Evolutionary conservation across 2,113 vertebrate species (phyloP), one percentile per base, ranked within the genome.

Genomic region (Marcusenius ussheri): DNA sequence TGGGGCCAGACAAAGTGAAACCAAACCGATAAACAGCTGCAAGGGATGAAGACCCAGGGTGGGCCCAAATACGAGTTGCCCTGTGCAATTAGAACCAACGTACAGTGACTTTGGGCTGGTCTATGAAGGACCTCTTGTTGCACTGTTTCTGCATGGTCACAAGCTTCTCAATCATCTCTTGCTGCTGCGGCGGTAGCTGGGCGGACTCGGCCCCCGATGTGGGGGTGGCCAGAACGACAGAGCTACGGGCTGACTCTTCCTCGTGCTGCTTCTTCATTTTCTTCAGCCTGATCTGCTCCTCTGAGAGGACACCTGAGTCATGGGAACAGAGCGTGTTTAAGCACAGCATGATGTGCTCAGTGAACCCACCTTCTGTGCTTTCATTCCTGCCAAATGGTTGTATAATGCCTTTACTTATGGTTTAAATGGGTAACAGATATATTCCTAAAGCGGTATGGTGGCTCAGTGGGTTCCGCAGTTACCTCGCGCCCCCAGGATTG

Each of bases 141-240:
- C 97, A 99, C 94, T 98, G 98, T 90, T 99, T 98, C 94, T 99
- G 98, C 94, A 98, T 98, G 0, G 98, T 93, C 90, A 99, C 98
- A 56, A 99, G 96, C 93, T 98, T 99, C 94, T 99, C 97, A 0
- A 99, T 99, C 98, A 99, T 99, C 92, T 96, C 97, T 92, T 96
- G 95, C 92, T 99, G 98, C 90, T 98, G 97, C 0, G 97, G 97
- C 0, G 97, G 97, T 93, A 99, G 96, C 9, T 96, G 91, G 47
- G 95, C 95, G 77, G 39, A 5, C 1, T 88, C 53, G 2, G 31
- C 92, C 84, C 96, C 97, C 47, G 90, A 93, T 0, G 84, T 91
- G 15, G 93, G 95, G 9, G 94, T 94, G 58, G 95, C 94, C 0
- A 95, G 93, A 92, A 95, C 91, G 0, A 95, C 91, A 0, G 96